Evolutionary conservation across 2,797 vertebrate genomes (phyloP).

Genomic region (Urocyon cinereoargenteus): DNA sequence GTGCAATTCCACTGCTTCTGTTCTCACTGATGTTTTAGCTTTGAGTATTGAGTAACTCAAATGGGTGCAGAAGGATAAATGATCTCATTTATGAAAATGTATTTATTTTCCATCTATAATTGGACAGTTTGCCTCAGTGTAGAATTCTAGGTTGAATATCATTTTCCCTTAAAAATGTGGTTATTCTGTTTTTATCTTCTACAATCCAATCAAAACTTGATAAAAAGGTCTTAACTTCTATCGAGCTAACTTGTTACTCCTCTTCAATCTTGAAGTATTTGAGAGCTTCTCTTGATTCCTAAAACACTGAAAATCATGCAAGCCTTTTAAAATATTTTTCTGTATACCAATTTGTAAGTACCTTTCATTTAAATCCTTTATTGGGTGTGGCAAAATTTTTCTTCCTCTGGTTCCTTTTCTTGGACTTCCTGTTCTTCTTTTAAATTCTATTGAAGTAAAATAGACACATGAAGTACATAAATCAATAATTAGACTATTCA

Average conservation of each 20-base stretch:
- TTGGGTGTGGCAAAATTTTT: not conserved
- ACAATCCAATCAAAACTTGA: not conserved
- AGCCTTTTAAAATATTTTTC: not conserved
- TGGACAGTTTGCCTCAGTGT: not conserved
- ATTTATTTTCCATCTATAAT: not conserved
- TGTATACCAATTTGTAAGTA: not conserved
- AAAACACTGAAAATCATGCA: not conserved
- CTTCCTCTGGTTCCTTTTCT: not conserved
- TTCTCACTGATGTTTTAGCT: not conserved
- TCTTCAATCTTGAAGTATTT: not conserved
- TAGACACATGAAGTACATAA: not conserved
- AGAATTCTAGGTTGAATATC: not conserved
- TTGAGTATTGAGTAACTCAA: not conserved
- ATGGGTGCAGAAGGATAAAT: not conserved
- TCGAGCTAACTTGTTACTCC: not conserved
- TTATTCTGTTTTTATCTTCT: conserved; percentile 5
- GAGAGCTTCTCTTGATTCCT: not conserved
- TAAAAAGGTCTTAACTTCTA: not conserved
- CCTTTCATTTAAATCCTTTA: not conserved
- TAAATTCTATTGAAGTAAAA: not conserved
- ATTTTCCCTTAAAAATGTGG: not conserved
- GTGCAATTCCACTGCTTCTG: not conserved
- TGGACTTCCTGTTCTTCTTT: not conserved
- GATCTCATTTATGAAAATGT: not conserved
- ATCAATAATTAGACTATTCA: not conserved